These are phyloP conservation scores for Masticophis lateralis DNA, from an alignment of 2,797 vertebrate genomes.

Conservation along the genomic window DNA sequence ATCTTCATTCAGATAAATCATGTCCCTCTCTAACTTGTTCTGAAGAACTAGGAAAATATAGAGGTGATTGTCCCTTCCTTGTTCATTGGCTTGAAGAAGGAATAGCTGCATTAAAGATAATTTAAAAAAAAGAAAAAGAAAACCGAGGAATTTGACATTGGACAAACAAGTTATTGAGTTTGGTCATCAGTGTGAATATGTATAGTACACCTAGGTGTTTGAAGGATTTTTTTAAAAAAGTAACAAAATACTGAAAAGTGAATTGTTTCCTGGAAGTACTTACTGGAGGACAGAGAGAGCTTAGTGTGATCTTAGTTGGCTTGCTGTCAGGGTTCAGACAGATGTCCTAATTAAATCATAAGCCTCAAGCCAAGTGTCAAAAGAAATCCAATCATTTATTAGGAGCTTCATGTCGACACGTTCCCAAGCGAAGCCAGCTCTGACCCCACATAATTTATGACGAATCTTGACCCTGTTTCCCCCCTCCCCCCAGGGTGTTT, in stretches of 20 bases:
- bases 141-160: not conserved
- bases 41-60: conserved; percentile 7
- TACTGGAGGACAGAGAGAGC: not conserved
- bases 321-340: no score
- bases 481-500: no score
- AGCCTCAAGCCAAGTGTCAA: no score
- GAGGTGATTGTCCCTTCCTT: not conserved
- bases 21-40: conserved; percentile 63
- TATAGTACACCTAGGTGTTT: conserved; percentile 12
- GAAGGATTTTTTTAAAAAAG: not conserved
- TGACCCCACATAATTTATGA: no score
- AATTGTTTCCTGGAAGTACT: conserved; percentile 19
- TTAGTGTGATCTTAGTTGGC: not conserved
- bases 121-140: not conserved
- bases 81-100: conserved; percentile 48
- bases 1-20: conserved; percentile 70
- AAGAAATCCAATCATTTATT: no score
- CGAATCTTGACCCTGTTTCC: no score
- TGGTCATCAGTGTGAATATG: not conserved
- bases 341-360: no score
- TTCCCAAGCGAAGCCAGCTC: no score
- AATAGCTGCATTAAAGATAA: conserved; percentile 19
- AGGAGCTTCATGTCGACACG: no score
- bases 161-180: not conserved
- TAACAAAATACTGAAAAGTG: not conserved